A percentile compares a stretch with the other conserved stretches of the same genome.
phyloP scores from a whole-genome alignment of 2,888 invertebrate genomes.

The Autographa pulchrina region DNA sequence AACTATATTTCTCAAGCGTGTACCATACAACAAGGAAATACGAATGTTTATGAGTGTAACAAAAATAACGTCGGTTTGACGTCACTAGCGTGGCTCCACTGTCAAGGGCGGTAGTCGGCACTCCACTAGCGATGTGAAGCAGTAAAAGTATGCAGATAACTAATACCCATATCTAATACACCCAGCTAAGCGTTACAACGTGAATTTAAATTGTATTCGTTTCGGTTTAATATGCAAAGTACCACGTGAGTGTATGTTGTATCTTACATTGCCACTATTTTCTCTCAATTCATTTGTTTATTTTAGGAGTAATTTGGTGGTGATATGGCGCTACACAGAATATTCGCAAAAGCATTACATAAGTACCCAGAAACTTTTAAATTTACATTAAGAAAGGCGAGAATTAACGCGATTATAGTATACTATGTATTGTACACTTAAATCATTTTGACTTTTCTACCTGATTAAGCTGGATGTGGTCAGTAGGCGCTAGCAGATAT shows the following conservation, averaged over 20 bases:
- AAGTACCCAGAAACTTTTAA: too few relatives aligned
- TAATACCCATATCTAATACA: constrained; percentile 1
- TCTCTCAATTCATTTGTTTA: too few relatives aligned
- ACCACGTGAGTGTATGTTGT: neutral
- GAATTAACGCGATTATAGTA: too few relatives aligned
- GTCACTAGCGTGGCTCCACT: constrained; percentile 59
- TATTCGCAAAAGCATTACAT: too few relatives aligned
- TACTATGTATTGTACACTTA: too few relatives aligned
- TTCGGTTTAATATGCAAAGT: neutral
- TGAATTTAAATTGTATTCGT: constrained; percentile 2
- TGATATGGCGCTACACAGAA: too few relatives aligned
- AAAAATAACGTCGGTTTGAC: constrained; percentile 59
- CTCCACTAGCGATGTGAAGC: constrained; percentile 28
- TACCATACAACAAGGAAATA: constrained; percentile 59
- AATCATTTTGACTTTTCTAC: too few relatives aligned
- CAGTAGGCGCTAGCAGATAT: too few relatives aligned
- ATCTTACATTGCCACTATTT: neutral
- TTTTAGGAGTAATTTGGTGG: too few relatives aligned
- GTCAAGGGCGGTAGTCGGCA: constrained; percentile 56
- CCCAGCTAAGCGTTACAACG: neutral
- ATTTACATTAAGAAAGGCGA: too few relatives aligned
- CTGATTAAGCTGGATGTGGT: too few relatives aligned
- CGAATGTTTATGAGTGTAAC: constrained; percentile 63
- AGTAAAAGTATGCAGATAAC: constrained; percentile 34
- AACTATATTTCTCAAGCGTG: constrained; percentile 36